Evolutionary conservation across 2,113 vertebrate genomes (phyloP).

Genomic region (Meriones unguiculatus): DNA sequence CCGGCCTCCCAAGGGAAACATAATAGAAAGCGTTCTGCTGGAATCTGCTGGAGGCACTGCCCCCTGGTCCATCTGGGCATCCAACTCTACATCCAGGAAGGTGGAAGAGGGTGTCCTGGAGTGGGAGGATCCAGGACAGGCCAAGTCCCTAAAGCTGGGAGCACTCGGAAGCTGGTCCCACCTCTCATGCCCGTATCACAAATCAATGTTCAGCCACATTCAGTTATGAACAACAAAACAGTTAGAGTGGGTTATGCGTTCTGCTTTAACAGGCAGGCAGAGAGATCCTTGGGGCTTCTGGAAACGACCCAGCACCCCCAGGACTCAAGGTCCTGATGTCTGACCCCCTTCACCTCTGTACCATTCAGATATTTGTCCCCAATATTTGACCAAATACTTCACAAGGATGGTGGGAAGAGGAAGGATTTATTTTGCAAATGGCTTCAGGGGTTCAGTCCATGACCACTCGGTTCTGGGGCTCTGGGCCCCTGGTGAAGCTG

Average conservation of each 20-base stretch:
- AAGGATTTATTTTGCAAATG: background rate
- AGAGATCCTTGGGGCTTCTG: background rate
- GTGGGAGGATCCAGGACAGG: no score
- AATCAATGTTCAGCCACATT: background rate
- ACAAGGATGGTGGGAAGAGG: no score
- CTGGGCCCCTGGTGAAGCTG: background rate
- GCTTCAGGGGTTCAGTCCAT: no score
- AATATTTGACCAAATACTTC: background rate
- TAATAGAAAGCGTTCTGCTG: background rate
- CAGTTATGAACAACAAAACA: background rate
- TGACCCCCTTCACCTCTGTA: no score
- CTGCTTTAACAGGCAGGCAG: accelerated
- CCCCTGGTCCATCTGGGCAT: no score
- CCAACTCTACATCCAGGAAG: no score
- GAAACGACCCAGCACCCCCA: accelerated
- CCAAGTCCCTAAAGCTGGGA: background rate
- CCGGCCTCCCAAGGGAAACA: background rate
- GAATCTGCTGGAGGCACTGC: accelerated
- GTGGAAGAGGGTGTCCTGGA: accelerated
- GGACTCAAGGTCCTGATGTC: accelerated
- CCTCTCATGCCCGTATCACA: background rate
- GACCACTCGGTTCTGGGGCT: background rate
- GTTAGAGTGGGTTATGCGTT: accelerated
- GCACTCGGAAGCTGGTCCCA: background rate
- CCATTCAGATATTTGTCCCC: no score